phyloP scores from a whole-genome alignment of 2,888 invertebrate species.

The Hirtodrosophila duncani region DNA sequence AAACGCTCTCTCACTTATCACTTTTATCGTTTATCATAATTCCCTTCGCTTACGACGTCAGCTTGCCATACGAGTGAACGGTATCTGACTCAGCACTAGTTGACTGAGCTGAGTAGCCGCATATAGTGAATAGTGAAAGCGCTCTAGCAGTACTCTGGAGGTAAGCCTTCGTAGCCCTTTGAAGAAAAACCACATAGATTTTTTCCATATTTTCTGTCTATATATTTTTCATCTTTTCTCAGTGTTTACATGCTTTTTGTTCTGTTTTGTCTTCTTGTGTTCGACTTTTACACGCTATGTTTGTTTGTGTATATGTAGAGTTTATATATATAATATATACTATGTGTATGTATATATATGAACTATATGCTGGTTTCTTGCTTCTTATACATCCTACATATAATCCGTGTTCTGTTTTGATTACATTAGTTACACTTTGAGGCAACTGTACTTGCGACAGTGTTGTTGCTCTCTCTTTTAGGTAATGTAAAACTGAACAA shows the following conservation, averaged over 20 bases:
- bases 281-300: slow-evolving; percentile 54
- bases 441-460: slow-evolving; percentile 22
- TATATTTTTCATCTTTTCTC: slow-evolving; percentile 54
- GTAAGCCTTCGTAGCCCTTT: no score
- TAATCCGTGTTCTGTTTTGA: slow-evolving; percentile 45
- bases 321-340: slow-evolving; percentile 44
- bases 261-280: slow-evolving; percentile 29
- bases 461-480: no score
- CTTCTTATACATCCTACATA: slow-evolving; percentile 16
- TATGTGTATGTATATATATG: slow-evolving; percentile 42
- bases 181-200: slow-evolving; percentile 15
- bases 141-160: no score
- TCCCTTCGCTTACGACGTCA: no score
- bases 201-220: slow-evolving; percentile 46
- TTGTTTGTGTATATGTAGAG: slow-evolving; percentile 46
- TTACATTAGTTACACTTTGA: slow-evolving; percentile 59
- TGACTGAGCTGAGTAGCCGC: no score
- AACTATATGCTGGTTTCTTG: slow-evolving; percentile 20
- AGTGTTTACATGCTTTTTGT: slow-evolving; percentile 49
- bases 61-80: no score
- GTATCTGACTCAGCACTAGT: no score
- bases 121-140: no score
- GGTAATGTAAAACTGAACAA: no score
- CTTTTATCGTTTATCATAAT: no score
- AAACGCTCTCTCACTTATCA: no score